A percentile compares a stretch with the other conserved stretches of the same genome.
Conservation (phyloP, 2,888 invertebrate species). For the Ochlodes sylvanus region DNA sequence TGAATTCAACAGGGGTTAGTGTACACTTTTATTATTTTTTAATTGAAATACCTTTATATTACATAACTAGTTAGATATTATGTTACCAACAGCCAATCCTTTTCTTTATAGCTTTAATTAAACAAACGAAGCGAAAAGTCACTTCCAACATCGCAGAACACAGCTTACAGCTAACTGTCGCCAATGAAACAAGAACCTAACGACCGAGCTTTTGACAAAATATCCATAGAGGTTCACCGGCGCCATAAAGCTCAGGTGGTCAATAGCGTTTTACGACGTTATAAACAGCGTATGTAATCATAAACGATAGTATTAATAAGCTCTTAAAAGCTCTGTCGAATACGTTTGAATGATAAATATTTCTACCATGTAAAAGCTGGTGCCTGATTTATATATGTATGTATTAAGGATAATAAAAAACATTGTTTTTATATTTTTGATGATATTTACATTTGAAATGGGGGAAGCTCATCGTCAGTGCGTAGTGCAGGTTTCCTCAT, state of each 20-base stretch:
- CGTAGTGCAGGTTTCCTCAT: too few relatives aligned
- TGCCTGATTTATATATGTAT: conserved; percentile 12
- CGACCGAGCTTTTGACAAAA: conserved; percentile 33
- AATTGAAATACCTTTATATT: too few relatives aligned
- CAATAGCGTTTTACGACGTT: conserved; percentile 46
- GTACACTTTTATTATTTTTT: too few relatives aligned
- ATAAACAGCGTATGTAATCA: conserved; percentile 46
- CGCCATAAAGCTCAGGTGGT: conserved; percentile 42
- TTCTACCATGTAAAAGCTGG: conserved; percentile 6
- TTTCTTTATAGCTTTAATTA: too few relatives aligned
- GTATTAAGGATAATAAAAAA: background rate
- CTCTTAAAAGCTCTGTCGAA: conserved; percentile 37
- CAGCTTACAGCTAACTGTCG: background rate
- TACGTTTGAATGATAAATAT: background rate
- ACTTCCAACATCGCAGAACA: too few relatives aligned
- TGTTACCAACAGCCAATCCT: too few relatives aligned
- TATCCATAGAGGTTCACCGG: conserved; percentile 36
- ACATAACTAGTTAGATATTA: too few relatives aligned
- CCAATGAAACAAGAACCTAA: background rate
- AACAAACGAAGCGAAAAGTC: too few relatives aligned
- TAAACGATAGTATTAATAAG: conserved; percentile 46
- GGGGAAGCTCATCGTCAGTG: too few relatives aligned
- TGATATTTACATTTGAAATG: too few relatives aligned
- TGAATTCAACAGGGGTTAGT: too few relatives aligned
- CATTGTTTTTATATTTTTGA: too few relatives aligned